Base-by-base conservation (phyloP, 2,113 vertebrate species). In the Crotalus horridus region DNA sequence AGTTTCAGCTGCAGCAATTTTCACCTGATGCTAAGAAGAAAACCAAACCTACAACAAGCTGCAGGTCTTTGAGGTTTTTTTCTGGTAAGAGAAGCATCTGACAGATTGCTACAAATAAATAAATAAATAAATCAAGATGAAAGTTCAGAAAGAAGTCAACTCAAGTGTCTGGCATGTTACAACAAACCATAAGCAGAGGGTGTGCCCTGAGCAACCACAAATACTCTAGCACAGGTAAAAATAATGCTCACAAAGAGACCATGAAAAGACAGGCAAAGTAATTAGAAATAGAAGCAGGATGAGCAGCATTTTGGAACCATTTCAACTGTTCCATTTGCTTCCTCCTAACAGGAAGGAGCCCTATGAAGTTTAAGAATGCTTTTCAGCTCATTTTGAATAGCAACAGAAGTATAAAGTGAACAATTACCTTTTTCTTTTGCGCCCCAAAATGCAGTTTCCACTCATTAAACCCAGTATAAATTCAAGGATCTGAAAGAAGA, bases 351-450 rank as follows among this genome's bases (percentile, higher is more conserved):
- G 15, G 17, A 23, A 46, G 29, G 3, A 81, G 48, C 12, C 1
- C 20, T 23, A 29, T 1, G 13, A 0, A 11, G 8, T 29, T 56
- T 20, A 39, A 92, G 29, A 51, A 17, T 23, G 20, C 6, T 33
- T 24, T 81, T 10, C 6, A 7, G 43, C 48, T 64, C 29, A 33
- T 46, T 61, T 20, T 53, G 29, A 46, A 4, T 3, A 29, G 1
- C 29, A 6, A 61, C 53, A 51, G 26, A 89, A 90, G 61, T 55
- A 95, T 51, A 88, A 85, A 85, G 46, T 0, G n/a, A 93, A 55
- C 92, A 94, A 91, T 97, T 96, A 98, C 97, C 97, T 97, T 97
- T 98, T 96, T 8, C 96, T 96, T 85, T 97, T 97, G 88, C 95
- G 94, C 53, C 96, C 96, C 95, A 96, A 93, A 85, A 96, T 95